phyloP scores from a whole-genome alignment of 2,113 vertebrate species.

The Archilochus colubris region DNA sequence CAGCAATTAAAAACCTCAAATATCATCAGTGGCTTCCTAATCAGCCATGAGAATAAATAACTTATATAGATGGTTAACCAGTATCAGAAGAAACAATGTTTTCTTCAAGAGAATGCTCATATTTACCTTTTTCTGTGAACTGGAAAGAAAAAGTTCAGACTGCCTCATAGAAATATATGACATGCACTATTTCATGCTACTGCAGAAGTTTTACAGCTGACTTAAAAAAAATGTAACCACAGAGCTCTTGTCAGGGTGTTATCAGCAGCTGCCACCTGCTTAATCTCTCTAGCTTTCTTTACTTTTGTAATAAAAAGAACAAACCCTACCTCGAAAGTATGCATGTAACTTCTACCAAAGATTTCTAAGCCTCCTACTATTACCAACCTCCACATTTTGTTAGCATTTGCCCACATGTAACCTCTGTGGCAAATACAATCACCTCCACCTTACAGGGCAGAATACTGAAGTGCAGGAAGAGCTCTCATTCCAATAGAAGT shows the following conservation, averaged over 20 bases:
- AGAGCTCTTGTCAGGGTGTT: neutral
- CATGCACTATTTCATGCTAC: neutral
- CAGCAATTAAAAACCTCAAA: neutral
- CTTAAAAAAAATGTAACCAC: neutral
- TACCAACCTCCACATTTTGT: neutral
- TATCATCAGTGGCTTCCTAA: neutral
- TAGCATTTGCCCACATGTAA: neutral
- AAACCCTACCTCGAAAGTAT: neutral
- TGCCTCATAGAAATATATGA: neutral
- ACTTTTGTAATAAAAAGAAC: neutral
- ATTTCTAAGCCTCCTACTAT: neutral
- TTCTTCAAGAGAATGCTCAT: neutral
- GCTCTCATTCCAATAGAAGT: neutral
- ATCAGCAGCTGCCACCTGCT: slow-evolving; percentile 23
- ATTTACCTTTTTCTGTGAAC: neutral
- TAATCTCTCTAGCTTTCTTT: slow-evolving; percentile 8
- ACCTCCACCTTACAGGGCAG: neutral
- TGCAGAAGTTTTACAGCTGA: neutral
- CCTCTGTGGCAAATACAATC: neutral
- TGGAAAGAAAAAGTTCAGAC: neutral
- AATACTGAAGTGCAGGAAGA: neutral
- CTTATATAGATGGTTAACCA: neutral
- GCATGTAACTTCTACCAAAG: neutral
- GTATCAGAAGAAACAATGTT: neutral
- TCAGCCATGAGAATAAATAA: neutral